Base-by-base conservation (phyloP, 1,140 invertebrate genomes). In the Yoshiicerus persimilis region DNA sequence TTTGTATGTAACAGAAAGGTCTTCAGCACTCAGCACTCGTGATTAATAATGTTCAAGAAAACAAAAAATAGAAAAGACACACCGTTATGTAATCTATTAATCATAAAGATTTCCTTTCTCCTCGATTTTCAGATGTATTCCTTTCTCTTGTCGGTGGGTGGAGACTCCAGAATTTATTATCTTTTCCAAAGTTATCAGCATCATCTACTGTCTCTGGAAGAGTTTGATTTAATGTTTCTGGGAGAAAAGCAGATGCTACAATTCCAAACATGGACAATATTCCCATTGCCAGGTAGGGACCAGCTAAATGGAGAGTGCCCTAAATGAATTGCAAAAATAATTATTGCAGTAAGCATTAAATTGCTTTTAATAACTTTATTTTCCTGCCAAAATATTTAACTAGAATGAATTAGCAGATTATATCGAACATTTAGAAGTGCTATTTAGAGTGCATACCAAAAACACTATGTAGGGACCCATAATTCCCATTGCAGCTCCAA, bases 401-500 rank as follows among this genome's bases (percentile, higher is more conserved):
- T n/a, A n/a, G n/a, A n/a, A n/a, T n/a, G n/a, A n/a, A n/a, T n/a
- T n/a, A n/a, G n/a, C n/a, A n/a, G n/a, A n/a, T n/a, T n/a, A n/a
- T n/a, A 11, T 16, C 56, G 9, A 10, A 11, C 13, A 41, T 41
- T 6, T 64, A 23, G n/a, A 10, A 10, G n/a, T 70, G 25, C 3
- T 11, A 32, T 23, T 30, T 70, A 27, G 25, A 1, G 16, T 70
- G 0, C 56, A 92, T 90, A 94, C 94, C 92, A 94, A 90, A 84
- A 92, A 92, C 27, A 94, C 92, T 66, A 94, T 92, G 89, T 93
- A 94, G 23, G 93, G 93, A 11, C 92, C 91, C 27, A 92, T 86
- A 8, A 92, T 92, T 1, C 94, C 93, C 47, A 94, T 93, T 25
- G 92, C 91, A 91, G 94, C 38, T 11, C 94, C 94, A 62, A 94